phyloP scores from a whole-genome alignment of 2,113 vertebrate species.

The Siniperca chuatsi region DNA sequence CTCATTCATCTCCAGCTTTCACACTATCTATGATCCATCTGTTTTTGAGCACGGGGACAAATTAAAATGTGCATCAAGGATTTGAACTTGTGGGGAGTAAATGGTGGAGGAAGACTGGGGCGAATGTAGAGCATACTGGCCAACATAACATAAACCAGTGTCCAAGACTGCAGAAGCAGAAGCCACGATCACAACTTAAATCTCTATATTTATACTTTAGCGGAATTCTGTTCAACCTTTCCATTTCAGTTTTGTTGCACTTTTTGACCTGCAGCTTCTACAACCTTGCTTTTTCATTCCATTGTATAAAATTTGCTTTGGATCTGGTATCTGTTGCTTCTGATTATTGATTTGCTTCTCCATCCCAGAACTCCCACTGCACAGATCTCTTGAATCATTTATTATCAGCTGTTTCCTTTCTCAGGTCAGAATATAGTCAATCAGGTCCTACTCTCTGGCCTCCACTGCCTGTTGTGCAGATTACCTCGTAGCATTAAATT shows the following conservation, averaged over 20 bases:
- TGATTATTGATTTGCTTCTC: slow-evolving; percentile 42
- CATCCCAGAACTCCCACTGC: slow-evolving; percentile 25
- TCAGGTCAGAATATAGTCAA: background rate
- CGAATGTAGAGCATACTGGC: background rate
- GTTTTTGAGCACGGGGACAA: slow-evolving; percentile 9
- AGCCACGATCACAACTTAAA: background rate
- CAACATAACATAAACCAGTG: background rate
- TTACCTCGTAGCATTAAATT: background rate
- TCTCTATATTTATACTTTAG: background rate
- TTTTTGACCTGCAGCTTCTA: background rate
- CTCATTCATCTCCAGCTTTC: background rate
- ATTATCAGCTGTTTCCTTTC: slow-evolving; percentile 38
- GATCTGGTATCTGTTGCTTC: slow-evolving; percentile 18
- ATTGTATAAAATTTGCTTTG: background rate
- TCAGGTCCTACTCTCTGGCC: background rate
- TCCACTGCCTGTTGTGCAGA: background rate
- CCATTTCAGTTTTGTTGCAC: background rate
- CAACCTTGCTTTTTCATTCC: background rate
- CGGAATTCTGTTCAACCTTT: background rate
- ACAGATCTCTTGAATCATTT: slow-evolving; percentile 54
- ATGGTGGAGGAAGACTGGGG: background rate
- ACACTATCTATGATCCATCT: background rate
- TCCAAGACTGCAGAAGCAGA: background rate
- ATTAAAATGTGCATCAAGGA: slow-evolving; percentile 2
- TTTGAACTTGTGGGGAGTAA: background rate